Base-by-base conservation (phyloP, 1,140 invertebrate genomes). In the Tetragnatha versicolor region DNA sequence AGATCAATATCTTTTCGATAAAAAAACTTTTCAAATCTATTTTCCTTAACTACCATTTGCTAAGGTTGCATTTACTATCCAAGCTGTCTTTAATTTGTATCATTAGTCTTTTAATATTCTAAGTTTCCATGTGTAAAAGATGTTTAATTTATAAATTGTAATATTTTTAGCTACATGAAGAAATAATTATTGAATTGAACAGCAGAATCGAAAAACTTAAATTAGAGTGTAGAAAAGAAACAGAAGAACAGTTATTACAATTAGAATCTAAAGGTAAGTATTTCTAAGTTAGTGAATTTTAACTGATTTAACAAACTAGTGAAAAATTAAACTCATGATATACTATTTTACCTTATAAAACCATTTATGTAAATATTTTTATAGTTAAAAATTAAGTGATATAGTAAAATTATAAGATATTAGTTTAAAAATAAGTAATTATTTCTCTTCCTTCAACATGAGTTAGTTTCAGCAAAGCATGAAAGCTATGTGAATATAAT, bases 141-240 rank as follows among this genome's bases (percentile, higher is more conserved):
- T n/a, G n/a, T n/a, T n/a, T 2, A 42, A 9, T 45, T 45, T 45
- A 45, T 2, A 14, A 45, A 45, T 14, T 45, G 12, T 1, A 10
- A 45, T 45, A 45, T 45, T 45, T 72, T 42, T n/a, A 73, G 69
- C 12, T 25, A 31, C 53, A 73, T 29, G 53, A 31, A 45, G 45
- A 20, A 31, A 33, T 60, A 60, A 73, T 58, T 45, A 31, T 31
- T 33, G 25, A 73, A 33, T 3, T 58, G 2, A 73, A 45, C 5
- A 60, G 60, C n/a, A 37, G n/a, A n/a, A 17, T 73, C 10, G 51
- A 73, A 22, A 31, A 20, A 20, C 27, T 60, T 3, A 33, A 73
- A 14, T 20, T 27, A 58, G 1, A 14, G 12, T 22, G 22, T 20
- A 58, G 12, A 73, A 55, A 73, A 22, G 39, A 73, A 25, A 39